phyloP scores from a whole-genome alignment of 1,140 invertebrate genomes.

The Hyles vespertilio region DNA sequence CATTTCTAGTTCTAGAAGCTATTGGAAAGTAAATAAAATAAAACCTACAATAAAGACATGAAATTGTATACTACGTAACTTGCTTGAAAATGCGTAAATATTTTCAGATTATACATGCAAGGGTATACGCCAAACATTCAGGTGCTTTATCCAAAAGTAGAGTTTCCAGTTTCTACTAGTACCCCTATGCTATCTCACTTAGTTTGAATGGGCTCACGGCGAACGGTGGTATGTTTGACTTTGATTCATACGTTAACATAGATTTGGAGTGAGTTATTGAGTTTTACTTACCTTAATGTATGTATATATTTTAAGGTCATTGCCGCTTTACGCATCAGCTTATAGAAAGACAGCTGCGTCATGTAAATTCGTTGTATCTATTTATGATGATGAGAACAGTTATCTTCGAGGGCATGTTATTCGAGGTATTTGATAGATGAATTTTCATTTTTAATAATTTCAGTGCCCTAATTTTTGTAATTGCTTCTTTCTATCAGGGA shows the following conservation, averaged over 20 bases:
- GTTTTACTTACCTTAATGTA: background rate
- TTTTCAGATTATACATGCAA: constrained; percentile 78
- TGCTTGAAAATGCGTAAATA: background rate
- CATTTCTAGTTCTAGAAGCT: constrained; percentile 79
- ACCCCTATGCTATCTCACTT: constrained; percentile 83
- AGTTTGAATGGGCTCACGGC: constrained; percentile 84
- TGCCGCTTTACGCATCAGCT: background rate
- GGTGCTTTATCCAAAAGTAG: constrained; percentile 78
- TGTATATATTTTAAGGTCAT: background rate
- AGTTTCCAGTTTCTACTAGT: constrained; percentile 82
- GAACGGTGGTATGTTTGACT: constrained; percentile 53
- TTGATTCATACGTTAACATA: background rate
- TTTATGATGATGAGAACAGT: no score
- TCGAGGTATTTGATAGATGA: no score
- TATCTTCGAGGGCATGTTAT: no score
- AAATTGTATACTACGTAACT: no score
- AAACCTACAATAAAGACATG: no score
- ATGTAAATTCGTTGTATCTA: no score
- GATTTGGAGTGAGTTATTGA: background rate
- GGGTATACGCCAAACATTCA: constrained; percentile 79
- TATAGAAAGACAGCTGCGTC: no score
- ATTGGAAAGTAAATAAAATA: constrained; percentile 79
- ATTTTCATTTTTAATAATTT: no score
- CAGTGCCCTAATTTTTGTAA: no score
- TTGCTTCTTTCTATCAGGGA: constrained; percentile 14